Evolutionary conservation across 2,797 vertebrate species (phyloP).

Genomic region (Peromyscus aztecus): DNA sequence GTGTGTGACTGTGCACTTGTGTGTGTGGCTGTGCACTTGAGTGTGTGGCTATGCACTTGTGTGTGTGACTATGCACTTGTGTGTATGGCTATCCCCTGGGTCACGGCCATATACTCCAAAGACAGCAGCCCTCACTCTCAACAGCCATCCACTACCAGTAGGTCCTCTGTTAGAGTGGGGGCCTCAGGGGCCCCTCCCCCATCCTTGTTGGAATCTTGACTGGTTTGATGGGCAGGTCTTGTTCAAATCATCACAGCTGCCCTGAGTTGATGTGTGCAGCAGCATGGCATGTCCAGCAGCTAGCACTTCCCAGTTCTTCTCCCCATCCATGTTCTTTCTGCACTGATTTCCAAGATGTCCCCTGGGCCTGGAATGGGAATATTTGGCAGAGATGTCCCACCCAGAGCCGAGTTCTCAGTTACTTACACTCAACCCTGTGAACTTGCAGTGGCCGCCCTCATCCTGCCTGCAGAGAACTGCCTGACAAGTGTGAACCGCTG

Average conservation of each 20-base stretch:
- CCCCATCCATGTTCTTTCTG: neutral
- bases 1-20: too few species aligned
- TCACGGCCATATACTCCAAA: neutral
- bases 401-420: neutral
- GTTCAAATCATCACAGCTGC: neutral
- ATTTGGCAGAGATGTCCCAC: neutral
- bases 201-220: neutral
- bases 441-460: too few species aligned
- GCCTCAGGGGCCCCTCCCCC: neutral
- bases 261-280: neutral
- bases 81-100: neutral
- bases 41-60: too few species aligned
- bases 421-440: neutral
- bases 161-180: neutral
- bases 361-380: too few species aligned
- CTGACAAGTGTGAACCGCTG: neutral
- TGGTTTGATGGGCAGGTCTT: too few species aligned
- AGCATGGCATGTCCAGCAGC: neutral
- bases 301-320: neutral
- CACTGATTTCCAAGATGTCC: neutral
- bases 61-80: neutral
- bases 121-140: neutral
- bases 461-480: neutral
- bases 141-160: neutral
- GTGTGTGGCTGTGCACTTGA: too few species aligned